phyloP scores from a whole-genome alignment of 2,797 vertebrate species.

The Valencia hispanica region DNA sequence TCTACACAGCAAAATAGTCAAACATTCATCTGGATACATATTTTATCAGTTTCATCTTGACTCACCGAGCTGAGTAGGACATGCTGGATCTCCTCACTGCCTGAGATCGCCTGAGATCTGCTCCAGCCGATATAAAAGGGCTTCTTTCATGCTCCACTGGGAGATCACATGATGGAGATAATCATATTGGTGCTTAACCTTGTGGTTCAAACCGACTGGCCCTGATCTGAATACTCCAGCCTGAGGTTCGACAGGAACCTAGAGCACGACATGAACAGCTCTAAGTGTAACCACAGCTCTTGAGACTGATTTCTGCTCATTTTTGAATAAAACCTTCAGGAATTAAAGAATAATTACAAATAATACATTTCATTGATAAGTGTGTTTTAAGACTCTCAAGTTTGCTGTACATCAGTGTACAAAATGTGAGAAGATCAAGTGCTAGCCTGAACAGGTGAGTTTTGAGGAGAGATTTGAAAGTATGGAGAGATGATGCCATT shows the following conservation, averaged over 20 bases:
- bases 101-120: slow-evolving; percentile 35
- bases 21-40: not conserved
- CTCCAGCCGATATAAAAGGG: slow-evolving; percentile 61
- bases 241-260: slow-evolving; percentile 1
- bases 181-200: slow-evolving; percentile 74
- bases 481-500: too few species aligned
- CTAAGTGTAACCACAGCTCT: not conserved
- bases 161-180: slow-evolving; percentile 83
- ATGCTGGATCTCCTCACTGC: slow-evolving; percentile 15
- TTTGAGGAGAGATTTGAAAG: too few species aligned
- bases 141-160: slow-evolving; percentile 72
- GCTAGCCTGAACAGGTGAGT: too few species aligned
- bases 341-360: too few species aligned
- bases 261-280: not conserved
- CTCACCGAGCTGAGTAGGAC: slow-evolving; percentile 66
- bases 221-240: slow-evolving; percentile 13
- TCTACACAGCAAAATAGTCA: not conserved
- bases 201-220: slow-evolving; percentile 39
- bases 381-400: too few species aligned
- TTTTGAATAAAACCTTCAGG: too few species aligned
- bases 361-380: too few species aligned
- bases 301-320: too few species aligned
- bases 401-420: too few species aligned
- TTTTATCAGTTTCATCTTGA: slow-evolving; percentile 14
- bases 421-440: too few species aligned